Percentiles rank a stretch among this genome's conserved stretches.
Conservation (phyloP, 2,113 vertebrate genomes). For the Calypte anna region DNA sequence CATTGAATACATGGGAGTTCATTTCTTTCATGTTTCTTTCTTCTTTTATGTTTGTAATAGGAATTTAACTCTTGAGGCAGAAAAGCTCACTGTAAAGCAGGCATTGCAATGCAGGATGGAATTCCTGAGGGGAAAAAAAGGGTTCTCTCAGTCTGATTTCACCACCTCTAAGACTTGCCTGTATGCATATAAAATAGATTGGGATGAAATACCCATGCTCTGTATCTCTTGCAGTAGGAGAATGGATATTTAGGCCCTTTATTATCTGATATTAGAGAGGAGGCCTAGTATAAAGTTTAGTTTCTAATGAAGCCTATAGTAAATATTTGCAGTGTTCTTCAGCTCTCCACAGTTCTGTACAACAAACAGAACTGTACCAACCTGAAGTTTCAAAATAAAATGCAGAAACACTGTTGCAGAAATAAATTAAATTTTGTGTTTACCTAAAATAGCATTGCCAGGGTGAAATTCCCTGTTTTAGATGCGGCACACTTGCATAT, state of each 20-base stretch:
- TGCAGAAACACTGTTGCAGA: background rate
- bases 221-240: background rate
- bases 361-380: background rate
- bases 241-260: background rate
- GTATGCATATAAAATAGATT: background rate
- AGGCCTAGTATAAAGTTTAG: background rate
- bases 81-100: background rate
- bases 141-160: background rate
- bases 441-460: background rate
- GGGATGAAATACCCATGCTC: background rate
- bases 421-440: background rate
- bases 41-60: background rate
- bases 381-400: background rate
- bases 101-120: background rate
- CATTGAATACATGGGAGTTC: background rate
- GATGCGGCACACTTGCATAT: background rate
- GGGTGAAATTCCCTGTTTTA: background rate
- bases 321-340: conserved; percentile 39
- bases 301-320: background rate
- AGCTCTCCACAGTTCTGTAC: background rate
- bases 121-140: background rate
- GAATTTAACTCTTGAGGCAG: background rate
- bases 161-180: background rate
- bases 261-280: background rate
- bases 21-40: background rate